Evolutionary conservation across 2,888 invertebrate genomes (phyloP).

Genomic region (Leptinotarsa tumamoca): DNA sequence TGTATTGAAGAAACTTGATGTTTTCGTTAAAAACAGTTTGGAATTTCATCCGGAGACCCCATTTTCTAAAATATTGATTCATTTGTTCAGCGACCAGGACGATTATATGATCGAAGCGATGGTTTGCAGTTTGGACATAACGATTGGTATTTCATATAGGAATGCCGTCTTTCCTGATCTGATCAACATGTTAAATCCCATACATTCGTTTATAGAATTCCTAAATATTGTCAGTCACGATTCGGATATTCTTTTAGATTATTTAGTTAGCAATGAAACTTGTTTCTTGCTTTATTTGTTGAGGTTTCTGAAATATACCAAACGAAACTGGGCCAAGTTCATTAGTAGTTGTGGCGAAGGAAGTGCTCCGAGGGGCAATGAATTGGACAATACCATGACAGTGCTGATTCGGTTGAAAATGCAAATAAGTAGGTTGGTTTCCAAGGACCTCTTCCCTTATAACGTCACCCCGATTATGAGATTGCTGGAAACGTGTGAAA

Average conservation of each 20-base stretch:
- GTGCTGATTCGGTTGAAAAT: conserved; percentile 83
- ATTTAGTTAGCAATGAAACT: conserved; percentile 90
- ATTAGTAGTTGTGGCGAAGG: conserved; percentile 79
- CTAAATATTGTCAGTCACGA: conserved; percentile 85
- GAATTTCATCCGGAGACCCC: conserved; percentile 91
- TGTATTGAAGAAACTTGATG: conserved; percentile 84
- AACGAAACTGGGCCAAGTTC: conserved; percentile 87
- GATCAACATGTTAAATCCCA: conserved; percentile 85
- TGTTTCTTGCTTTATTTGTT: conserved; percentile 88
- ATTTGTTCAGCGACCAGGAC: conserved; percentile 90
- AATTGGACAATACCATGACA: conserved; percentile 85
- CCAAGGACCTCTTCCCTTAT: conserved; percentile 87
- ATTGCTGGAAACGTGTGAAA: conserved; percentile 85
- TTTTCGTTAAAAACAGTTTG: conserved; percentile 82
- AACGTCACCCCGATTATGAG: conserved; percentile 90
- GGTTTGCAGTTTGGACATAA: conserved; percentile 91
- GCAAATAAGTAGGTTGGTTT: conserved; percentile 85
- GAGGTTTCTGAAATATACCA: conserved; percentile 85
- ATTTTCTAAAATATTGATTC: conserved; percentile 88
- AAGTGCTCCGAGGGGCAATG: conserved; percentile 65
- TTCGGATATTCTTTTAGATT: conserved; percentile 83
- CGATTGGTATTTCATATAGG: conserved; percentile 85
- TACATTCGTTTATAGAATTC: conserved; percentile 88
- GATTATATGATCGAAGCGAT: conserved; percentile 92
- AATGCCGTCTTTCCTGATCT: conserved; percentile 85